phyloP scores from a whole-genome alignment of 2,888 invertebrate species.

The Teleogryllus oceanicus region DNA sequence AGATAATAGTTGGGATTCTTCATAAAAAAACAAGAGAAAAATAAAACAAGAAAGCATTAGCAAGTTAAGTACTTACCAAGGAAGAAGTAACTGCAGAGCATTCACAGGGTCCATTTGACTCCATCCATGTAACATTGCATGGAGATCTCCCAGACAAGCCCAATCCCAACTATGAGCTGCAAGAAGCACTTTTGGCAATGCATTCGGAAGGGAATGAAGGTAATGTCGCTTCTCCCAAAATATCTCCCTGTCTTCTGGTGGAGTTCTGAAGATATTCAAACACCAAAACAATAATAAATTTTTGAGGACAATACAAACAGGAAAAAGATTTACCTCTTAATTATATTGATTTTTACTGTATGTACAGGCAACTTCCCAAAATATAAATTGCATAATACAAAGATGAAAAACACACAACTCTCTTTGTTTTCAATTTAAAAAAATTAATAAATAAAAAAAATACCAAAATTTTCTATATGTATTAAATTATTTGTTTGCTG shows the following conservation, averaged over 20 bases:
- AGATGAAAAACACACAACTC: too few species aligned
- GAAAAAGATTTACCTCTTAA: neutral
- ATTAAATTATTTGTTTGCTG: too few species aligned
- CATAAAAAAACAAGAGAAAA: too few species aligned
- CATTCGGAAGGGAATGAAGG: constrained; percentile 76
- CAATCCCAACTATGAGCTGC: constrained; percentile 92
- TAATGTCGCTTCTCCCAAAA: constrained; percentile 94
- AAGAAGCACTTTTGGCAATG: constrained; percentile 78
- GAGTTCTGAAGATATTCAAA: constrained; percentile 51
- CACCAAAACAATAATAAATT: neutral
- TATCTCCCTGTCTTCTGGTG: constrained; percentile 69
- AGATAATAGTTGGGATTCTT: too few species aligned
- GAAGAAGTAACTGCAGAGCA: constrained; percentile 86
- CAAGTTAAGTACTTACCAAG: constrained; percentile 59
- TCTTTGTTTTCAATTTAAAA: too few species aligned
- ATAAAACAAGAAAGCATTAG: too few species aligned
- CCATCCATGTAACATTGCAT: constrained; percentile 87
- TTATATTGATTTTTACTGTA: too few species aligned
- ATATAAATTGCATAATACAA: too few species aligned
- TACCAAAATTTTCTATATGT: too few species aligned
- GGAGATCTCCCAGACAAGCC: constrained; percentile 78
- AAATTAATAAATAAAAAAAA: neutral
- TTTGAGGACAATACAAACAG: neutral
- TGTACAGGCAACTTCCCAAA: too few species aligned
- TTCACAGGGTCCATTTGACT: constrained; percentile 77